Base-by-base conservation (phyloP, 2,888 invertebrate species). In the Caenorhabditis plicata region DNA sequence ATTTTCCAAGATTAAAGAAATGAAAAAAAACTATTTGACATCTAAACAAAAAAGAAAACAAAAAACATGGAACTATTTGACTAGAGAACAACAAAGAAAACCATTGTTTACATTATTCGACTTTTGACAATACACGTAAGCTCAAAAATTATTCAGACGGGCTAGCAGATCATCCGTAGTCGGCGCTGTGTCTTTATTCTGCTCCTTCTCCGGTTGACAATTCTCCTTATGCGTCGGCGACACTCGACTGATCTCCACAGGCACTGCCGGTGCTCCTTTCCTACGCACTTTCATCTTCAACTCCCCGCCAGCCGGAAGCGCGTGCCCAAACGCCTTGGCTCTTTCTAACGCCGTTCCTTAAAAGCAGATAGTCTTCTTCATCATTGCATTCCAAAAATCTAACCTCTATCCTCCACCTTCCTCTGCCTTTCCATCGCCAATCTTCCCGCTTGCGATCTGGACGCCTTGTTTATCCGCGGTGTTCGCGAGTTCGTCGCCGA, bases 201-300 rank as follows among this genome's bases (percentile, higher is more conserved):
- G n/a, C n/a, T n/a, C n/a, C n/a, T 27, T 15, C 23, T 15, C 20
- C 8, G 38, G 33, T 17, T 27, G 17, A 27, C 39, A 25, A 39
- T 64, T 64, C 20, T 64, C 64, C 36, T 64, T 64, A 36, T 64
- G 64, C 1, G 64, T 60, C 9, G 64, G 64, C 9, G 64, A 64
- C 22, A 56, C 32, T 60, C 54, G 56, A 36, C 49, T 36, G 39
- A 71, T 69, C 62, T 63, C 55, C 8, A 70, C 49, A 5, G 62
- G 55, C 9, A 55, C 55, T 2, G 69, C 64, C 8, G 69, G 66
- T 45, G 53, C 61, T 39, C 69, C 69, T 41, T 64, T 68, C 53
- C 58, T 27, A n/a, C 72, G 40, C 9, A 72, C 50, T 33, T 51
- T 23, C 9, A 60, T 35, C 32, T 62, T 66, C 42, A 56, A 31